Conservation (phyloP, 2,888 invertebrate genomes). For the Dolichopus griseipennis region DNA sequence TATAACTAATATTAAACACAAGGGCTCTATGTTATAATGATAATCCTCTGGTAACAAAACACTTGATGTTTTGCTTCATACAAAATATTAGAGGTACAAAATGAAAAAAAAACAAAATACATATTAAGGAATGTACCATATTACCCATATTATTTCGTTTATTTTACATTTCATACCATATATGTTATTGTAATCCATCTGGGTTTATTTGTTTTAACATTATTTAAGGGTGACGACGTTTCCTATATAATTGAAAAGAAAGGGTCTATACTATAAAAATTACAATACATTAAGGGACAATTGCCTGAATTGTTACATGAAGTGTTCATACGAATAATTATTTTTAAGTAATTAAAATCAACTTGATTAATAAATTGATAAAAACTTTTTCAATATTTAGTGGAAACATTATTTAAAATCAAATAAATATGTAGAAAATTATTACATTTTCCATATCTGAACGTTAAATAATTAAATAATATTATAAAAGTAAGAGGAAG, state of each 20-base stretch:
- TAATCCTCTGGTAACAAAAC: slow-evolving; percentile 3
- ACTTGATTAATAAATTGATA: background rate
- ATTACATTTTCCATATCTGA: no score
- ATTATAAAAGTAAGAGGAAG: no score
- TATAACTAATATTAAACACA: background rate
- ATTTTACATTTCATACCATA: background rate
- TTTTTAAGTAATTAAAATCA: background rate
- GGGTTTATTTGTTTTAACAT: background rate
- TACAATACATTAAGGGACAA: background rate
- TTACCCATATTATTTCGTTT: background rate
- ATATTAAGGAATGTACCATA: background rate
- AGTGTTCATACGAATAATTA: background rate
- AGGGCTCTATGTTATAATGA: background rate
- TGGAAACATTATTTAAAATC: no score
- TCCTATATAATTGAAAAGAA: background rate
- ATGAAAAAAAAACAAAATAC: background rate
- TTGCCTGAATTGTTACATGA: background rate
- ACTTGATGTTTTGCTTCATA: background rate
- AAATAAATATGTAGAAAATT: no score
- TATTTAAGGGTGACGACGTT: background rate
- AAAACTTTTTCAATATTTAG: no score
- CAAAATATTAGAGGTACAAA: background rate
- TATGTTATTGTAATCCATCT: background rate
- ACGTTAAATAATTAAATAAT: no score
- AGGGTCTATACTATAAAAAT: background rate